phyloP scores from a whole-genome alignment of 2,888 invertebrate genomes.

The Chesias legatella region DNA sequence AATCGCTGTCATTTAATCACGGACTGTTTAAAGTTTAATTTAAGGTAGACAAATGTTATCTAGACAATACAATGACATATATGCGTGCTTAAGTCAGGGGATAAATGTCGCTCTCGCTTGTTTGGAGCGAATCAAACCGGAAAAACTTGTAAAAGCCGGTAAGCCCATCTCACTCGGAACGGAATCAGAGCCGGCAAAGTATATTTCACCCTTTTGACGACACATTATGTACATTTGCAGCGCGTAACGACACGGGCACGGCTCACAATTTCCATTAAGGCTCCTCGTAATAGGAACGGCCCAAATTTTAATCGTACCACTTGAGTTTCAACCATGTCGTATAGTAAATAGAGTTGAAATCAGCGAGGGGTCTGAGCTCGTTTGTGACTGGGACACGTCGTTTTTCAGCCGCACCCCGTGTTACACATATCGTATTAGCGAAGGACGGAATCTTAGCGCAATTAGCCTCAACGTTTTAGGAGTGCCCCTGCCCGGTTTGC shows the following conservation, averaged over 20 bases:
- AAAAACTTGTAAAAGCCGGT: constrained; percentile 68
- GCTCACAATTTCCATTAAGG: constrained; percentile 78
- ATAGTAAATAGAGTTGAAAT: constrained; percentile 29
- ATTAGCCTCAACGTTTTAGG: constrained; percentile 75
- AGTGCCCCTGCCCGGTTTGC: constrained; percentile 43
- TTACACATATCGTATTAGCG: constrained; percentile 78
- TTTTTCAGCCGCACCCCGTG: constrained; percentile 58
- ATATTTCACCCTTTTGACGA: constrained; percentile 80
- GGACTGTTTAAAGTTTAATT: no score
- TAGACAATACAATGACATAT: constrained; percentile 16
- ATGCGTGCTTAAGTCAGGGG: constrained; percentile 24
- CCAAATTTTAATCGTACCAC: constrained; percentile 44
- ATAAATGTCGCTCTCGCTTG: constrained; percentile 38
- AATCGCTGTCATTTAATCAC: no score
- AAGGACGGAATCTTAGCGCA: constrained; percentile 77
- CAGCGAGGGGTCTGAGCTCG: constrained; percentile 24
- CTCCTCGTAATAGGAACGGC: constrained; percentile 51
- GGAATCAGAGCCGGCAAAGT: constrained; percentile 75
- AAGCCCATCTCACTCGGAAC: constrained; percentile 57
- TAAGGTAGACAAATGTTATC: constrained; percentile 11
- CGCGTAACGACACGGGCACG: constrained; percentile 76
- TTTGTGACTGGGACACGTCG: constrained; percentile 45
- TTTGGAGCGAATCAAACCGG: constrained; percentile 57
- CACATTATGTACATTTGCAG: constrained; percentile 79
- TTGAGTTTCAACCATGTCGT: constrained; percentile 48